These are phyloP conservation scores for Julus scandinavius DNA, from an alignment of 2,888 invertebrate genomes.

Conservation along the genomic window DNA sequence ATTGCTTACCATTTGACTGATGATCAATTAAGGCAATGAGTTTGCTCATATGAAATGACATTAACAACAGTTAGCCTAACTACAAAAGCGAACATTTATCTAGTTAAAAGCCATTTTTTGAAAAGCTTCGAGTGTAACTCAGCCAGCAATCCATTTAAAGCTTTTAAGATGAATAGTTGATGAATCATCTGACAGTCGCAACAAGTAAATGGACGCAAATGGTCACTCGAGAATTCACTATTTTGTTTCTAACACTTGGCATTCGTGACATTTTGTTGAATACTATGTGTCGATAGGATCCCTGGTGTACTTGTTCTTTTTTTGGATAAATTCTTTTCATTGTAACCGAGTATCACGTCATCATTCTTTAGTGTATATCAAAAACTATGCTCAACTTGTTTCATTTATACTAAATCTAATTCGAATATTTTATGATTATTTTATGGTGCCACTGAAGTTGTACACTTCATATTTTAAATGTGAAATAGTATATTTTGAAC, in stretches of 20 bases:
- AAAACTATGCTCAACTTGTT: neutral
- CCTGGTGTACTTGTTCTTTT: neutral
- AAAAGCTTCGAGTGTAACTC: neutral
- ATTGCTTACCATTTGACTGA: neutral
- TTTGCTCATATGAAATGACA: neutral
- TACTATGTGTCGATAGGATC: neutral
- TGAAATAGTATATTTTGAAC: too few relatives aligned
- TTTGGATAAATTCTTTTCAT: neutral
- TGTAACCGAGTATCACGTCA: neutral
- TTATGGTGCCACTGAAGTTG: neutral
- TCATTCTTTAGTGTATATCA: neutral
- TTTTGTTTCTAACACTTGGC: neutral
- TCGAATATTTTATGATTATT: neutral
- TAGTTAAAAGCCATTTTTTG: neutral
- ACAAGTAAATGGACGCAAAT: neutral
- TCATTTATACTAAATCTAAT: neutral
- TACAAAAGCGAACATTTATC: neutral
- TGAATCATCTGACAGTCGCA: neutral
- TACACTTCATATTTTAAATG: neutral
- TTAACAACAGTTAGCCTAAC: neutral
- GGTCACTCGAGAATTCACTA: neutral
- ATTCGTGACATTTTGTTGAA: neutral
- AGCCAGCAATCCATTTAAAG: neutral
- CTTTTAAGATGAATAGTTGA: conserved; percentile 27
- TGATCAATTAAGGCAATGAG: neutral